Conservation (phyloP, 2,113 vertebrate genomes). For the Podocnemis expansa region DNA sequence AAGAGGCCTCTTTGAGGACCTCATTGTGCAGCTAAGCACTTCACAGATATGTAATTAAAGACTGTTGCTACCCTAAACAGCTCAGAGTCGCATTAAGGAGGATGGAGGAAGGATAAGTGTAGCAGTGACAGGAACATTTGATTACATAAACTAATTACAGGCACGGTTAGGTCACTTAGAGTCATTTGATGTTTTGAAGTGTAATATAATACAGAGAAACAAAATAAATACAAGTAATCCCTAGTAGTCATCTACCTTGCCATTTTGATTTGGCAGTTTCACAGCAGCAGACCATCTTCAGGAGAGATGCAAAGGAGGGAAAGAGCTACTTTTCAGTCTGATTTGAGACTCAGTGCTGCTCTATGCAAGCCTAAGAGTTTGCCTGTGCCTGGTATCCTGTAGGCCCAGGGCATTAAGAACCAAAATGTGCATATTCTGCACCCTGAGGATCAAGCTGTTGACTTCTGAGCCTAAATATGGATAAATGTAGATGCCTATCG, state of each 20-base stretch:
- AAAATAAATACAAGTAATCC: not conserved
- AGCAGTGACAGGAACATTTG: fast-evolving
- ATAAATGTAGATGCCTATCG: not conserved
- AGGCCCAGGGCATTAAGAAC: not conserved
- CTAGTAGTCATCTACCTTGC: not conserved
- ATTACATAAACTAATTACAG: not conserved
- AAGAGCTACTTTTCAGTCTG: not conserved
- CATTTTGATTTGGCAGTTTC: not conserved
- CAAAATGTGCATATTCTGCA: not conserved
- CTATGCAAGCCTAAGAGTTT: not conserved
- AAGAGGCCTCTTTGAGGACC: not conserved
- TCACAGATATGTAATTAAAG: fast-evolving
- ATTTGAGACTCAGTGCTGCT: not conserved
- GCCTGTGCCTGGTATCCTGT: not conserved
- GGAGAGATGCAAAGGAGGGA: not conserved
- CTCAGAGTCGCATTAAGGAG: fast-evolving
- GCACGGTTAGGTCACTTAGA: fast-evolving
- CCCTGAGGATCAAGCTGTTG: not conserved
- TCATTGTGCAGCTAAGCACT: not conserved
- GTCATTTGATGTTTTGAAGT: not conserved
- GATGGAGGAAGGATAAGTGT: not conserved
- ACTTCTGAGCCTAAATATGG: not conserved
- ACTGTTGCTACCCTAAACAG: fast-evolving
- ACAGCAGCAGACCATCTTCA: not conserved
- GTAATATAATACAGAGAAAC: not conserved